Evolutionary conservation across 2,888 invertebrate species (phyloP).

Genomic region (Tetropium fuscum): DNA sequence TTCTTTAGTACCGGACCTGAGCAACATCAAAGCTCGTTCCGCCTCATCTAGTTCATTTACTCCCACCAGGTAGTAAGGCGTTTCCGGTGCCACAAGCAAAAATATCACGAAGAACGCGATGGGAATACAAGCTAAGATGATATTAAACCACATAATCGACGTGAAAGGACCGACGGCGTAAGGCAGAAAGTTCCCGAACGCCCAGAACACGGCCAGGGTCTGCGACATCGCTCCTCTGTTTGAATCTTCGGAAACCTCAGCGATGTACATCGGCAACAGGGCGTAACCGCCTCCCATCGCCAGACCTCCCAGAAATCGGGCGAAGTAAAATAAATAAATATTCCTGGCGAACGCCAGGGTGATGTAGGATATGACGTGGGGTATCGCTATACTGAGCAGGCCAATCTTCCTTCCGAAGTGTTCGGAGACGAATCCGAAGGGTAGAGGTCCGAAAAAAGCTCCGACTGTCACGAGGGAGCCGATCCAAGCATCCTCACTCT

Average conservation of each 20-base stretch:
- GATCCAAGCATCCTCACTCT: constrained; percentile 67
- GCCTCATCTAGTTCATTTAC: constrained; percentile 74
- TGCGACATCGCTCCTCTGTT: constrained; percentile 76
- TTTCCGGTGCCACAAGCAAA: constrained; percentile 82
- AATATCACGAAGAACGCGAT: constrained; percentile 66
- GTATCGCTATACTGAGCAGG: constrained; percentile 68
- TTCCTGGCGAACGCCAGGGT: constrained; percentile 45
- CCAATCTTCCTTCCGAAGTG: constrained; percentile 76
- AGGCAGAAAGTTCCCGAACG: constrained; percentile 75
- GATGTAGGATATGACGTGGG: constrained; percentile 47
- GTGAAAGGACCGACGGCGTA: constrained; percentile 79
- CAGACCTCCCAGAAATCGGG: constrained; percentile 70
- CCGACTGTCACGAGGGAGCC: constrained; percentile 67
- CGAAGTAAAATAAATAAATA: constrained; percentile 58
- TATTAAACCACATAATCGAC: constrained; percentile 73
- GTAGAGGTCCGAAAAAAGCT: constrained; percentile 73
- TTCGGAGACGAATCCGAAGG: constrained; percentile 75
- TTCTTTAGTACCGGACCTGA: constrained; percentile 69
- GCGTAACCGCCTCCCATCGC: constrained; percentile 79
- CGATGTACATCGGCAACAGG: constrained; percentile 85
- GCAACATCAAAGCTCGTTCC: constrained; percentile 66
- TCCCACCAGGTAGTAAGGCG: constrained; percentile 76
- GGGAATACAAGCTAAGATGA: constrained; percentile 64
- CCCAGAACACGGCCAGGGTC: constrained; percentile 80
- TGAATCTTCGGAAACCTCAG: constrained; percentile 83